Base-by-base conservation (phyloP, 23 tunicate genomes). In the Aplidium turbinatum region DNA sequence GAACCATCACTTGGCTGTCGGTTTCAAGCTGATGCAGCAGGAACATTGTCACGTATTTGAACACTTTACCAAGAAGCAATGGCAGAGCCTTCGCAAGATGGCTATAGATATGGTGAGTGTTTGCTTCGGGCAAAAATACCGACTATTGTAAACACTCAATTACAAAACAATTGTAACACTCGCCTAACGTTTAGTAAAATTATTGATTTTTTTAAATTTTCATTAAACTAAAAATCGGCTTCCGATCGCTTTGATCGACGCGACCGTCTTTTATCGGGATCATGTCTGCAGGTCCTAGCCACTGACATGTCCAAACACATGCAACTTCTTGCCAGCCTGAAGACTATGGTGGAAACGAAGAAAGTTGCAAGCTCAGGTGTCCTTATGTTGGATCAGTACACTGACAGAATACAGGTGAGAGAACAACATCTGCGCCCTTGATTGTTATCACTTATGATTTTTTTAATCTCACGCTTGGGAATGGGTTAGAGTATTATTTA, bases 271-370 rank as follows among this genome's bases (percentile, higher is more conserved):
- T n/a, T n/a, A n/a, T n/a, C n/a, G n/a, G n/a, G n/a, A n/a, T n/a
- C n/a, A n/a, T 42, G 50, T 42, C 16, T 11, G n/a, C 70, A 88
- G 96, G 96, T 88, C 31, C 83, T 88, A 0, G 96, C 96, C 3
- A 88, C 96, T 23, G 96, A 88, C 71, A 88, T 88, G 96, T 88
- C 96, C 19, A 88, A 88, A 53, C 96, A 88, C 82, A 88, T 88
- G 96, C 87, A 81, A 45, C 87, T 88, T 26, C 83, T 88, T 13
- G 86, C 96, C 23, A 88, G 76, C 76, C 82, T 88, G 35, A 88
- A 88, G 76, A 88, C 96, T 2, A 88, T 88, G 96, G 96, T 88
- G 24, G 96, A 88, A 70, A 88, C 96, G 60, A 88, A 88, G 68
- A 88, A 88, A 81, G 96, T 88, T 7, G 96, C 96, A 11, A 75